Evolutionary conservation across 2,797 vertebrate genomes (phyloP).

Genomic region (Jordanella pulchra): DNA sequence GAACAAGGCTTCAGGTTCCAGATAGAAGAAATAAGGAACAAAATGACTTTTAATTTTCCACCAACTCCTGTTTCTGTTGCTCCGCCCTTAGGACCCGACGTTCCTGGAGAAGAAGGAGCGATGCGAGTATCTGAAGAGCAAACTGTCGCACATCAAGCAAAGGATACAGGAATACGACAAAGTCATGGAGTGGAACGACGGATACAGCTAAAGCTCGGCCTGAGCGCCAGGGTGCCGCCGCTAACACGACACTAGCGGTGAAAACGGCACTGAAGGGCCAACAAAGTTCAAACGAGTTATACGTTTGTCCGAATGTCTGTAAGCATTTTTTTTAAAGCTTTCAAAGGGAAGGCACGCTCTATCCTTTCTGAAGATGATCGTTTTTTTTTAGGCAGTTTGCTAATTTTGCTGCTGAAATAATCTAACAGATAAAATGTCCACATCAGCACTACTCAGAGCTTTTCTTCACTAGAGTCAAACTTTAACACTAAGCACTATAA

Average conservation of each 20-base stretch:
- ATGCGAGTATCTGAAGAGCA: conserved; percentile 96
- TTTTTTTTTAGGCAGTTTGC: background rate
- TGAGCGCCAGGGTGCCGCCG: background rate
- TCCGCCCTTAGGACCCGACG: conserved; percentile 83
- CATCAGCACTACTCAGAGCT: background rate
- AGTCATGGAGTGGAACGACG: conserved; percentile 92
- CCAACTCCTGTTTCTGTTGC: background rate
- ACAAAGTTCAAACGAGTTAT: background rate
- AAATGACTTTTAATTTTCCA: background rate
- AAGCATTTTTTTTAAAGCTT: background rate
- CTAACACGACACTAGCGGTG: background rate
- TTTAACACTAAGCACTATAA: no score
- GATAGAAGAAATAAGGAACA: background rate
- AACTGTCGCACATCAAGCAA: conserved; percentile 96
- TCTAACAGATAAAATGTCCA: background rate
- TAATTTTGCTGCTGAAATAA: no score
- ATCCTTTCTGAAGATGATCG: background rate
- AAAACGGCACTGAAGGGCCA: conserved; percentile 1
- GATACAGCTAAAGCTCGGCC: conserved; percentile 61
- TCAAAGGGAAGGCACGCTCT: background rate
- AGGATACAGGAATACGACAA: conserved; percentile 97
- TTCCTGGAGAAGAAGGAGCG: conserved; percentile 97
- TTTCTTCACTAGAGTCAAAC: no score
- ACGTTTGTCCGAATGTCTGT: background rate
- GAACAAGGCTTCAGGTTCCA: background rate